Evolutionary conservation across 2,888 invertebrate species (phyloP).

Genomic region (Eupithecia subumbrata): DNA sequence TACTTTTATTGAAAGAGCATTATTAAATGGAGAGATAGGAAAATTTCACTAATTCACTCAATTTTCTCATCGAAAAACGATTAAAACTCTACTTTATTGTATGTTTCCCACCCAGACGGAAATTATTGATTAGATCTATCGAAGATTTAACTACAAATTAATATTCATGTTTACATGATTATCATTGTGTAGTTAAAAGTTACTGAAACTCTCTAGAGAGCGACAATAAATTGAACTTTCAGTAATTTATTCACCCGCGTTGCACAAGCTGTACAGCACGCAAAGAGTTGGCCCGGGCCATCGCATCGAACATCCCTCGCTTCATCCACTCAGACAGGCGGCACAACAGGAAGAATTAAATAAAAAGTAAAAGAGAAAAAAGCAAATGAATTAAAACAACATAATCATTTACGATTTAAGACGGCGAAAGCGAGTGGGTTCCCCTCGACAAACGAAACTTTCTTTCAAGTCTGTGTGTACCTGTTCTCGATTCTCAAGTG

Average conservation of each 20-base stretch:
- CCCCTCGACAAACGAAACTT: constrained; percentile 80
- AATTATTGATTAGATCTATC: not conserved
- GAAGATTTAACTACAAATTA: too few species aligned
- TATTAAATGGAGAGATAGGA: not conserved
- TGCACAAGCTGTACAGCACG: constrained; percentile 49
- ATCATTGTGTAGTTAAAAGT: not conserved
- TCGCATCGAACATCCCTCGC: constrained; percentile 54
- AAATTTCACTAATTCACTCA: not conserved
- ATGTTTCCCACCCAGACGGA: not conserved
- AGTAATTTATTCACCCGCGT: constrained; percentile 62
- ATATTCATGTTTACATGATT: not conserved
- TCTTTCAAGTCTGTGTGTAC: constrained; percentile 81
- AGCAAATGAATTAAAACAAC: constrained; percentile 83
- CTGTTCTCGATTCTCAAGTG: constrained; percentile 81
- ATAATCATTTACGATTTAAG: constrained; percentile 82
- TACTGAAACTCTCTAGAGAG: constrained; percentile 12
- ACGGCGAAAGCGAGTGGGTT: constrained; percentile 71
- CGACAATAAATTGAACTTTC: constrained; percentile 53
- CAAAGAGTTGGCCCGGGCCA: constrained; percentile 49
- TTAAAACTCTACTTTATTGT: not conserved
- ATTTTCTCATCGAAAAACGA: not conserved
- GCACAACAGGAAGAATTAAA: constrained; percentile 73
- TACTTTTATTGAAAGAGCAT: not conserved
- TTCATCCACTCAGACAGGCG: constrained; percentile 79
- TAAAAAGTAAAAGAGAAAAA: constrained; percentile 73